Evolutionary conservation across 2,113 vertebrate genomes (phyloP).

Genomic region (Misgurnus mizolepis): DNA sequence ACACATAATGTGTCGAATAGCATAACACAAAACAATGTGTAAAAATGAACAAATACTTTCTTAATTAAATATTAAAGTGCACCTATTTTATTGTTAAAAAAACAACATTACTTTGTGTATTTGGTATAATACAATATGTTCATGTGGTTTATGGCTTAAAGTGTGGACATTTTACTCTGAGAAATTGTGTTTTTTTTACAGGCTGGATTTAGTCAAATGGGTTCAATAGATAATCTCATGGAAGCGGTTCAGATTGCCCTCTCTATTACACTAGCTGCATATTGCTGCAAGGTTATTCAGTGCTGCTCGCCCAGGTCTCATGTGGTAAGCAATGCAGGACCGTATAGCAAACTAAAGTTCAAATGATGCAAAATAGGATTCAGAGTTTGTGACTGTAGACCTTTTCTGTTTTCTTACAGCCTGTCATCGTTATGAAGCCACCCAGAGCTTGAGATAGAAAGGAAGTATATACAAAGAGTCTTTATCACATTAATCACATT

Average conservation of each 20-base stretch:
- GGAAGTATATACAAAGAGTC: not conserved
- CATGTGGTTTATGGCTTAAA: too few relatives aligned
- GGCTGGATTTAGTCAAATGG: not conserved
- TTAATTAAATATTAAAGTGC: too few relatives aligned
- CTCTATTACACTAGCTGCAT: constrained; percentile 66
- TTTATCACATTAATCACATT: not conserved
- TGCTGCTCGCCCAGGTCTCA: constrained; percentile 64
- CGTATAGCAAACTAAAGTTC: not conserved
- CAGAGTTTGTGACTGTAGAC: not conserved
- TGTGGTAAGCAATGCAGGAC: constrained; percentile 67
- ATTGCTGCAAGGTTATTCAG: constrained; percentile 73
- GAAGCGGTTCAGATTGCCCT: constrained; percentile 61
- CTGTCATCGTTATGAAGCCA: constrained; percentile 66
- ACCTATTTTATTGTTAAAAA: too few relatives aligned
- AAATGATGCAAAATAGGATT: not conserved
- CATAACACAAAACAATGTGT: too few relatives aligned
- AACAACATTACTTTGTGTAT: too few relatives aligned
- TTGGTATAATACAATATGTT: too few relatives aligned
- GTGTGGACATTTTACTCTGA: too few relatives aligned
- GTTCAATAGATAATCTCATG: constrained; percentile 29
- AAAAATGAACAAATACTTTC: too few relatives aligned
- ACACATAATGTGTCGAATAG: too few relatives aligned
- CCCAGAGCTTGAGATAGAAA: constrained; percentile 48
- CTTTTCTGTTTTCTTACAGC: constrained; percentile 58
- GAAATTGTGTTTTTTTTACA: constrained; percentile 20